A percentile compares a stretch with the other conserved stretches of the same genome.
These are phyloP conservation scores for Ostrea denselamellosa DNA, from an alignment of 1,140 invertebrate species.

Conservation along the genomic window DNA sequence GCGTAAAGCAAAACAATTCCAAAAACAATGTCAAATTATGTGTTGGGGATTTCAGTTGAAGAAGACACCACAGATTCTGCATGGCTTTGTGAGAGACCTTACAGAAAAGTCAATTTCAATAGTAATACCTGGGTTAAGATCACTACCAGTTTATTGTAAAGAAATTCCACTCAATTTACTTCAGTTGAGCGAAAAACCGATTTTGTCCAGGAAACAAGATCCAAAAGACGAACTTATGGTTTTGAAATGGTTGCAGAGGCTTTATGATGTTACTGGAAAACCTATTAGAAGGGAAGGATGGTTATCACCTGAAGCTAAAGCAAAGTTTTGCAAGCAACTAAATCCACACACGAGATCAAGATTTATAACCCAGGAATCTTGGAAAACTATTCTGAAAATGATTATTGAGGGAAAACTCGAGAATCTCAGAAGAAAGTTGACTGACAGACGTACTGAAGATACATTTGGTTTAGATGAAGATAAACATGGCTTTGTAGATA, in stretches of 20 bases:
- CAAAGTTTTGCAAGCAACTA: background rate
- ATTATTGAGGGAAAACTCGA: slow-evolving; percentile 13
- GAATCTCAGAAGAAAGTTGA: background rate
- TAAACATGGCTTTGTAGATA: slow-evolving; percentile 16
- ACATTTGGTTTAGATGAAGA: background rate
- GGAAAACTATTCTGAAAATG: slow-evolving; percentile 36
- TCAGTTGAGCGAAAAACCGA: slow-evolving; percentile 47
- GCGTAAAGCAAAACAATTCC: slow-evolving; percentile 52
- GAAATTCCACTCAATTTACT: slow-evolving; percentile 53
- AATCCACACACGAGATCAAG: slow-evolving; percentile 49
- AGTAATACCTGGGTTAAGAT: slow-evolving; percentile 50
- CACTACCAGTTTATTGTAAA: slow-evolving; percentile 19
- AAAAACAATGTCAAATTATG: slow-evolving; percentile 56
- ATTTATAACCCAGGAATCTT: slow-evolving; percentile 36
- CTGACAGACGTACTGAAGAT: background rate
- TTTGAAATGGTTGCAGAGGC: slow-evolving; percentile 49
- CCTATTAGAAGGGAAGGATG: slow-evolving; percentile 9
- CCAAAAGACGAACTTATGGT: slow-evolving; percentile 1
- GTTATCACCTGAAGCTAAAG: slow-evolving; percentile 42
- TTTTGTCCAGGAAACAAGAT: slow-evolving; percentile 6
- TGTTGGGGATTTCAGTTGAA: slow-evolving; percentile 49
- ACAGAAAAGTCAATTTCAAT: slow-evolving; percentile 51
- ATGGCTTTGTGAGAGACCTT: slow-evolving; percentile 51
- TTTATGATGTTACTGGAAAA: slow-evolving; percentile 38
- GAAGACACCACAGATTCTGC: slow-evolving; percentile 52